Base-by-base conservation (phyloP, 2,113 vertebrate genomes). In the Hyla sarda region DNA sequence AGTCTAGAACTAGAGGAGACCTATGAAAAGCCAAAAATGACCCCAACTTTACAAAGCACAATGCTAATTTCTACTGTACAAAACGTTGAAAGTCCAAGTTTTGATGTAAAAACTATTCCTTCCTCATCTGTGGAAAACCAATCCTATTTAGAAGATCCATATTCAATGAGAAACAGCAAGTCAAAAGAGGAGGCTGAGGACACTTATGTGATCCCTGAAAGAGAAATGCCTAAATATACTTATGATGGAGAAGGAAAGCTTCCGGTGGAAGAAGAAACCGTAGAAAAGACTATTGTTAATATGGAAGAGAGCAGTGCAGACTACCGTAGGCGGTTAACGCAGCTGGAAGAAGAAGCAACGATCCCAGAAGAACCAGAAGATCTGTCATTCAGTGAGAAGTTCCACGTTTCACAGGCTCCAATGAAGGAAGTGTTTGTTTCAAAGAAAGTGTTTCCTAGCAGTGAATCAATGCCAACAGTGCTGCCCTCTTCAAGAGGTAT, bases 391-490 rank as follows among this genome's bases (percentile, higher is more conserved):
- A 23, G 47, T 25, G 83, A 84, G 0, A 34, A n/a, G 2, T 25
- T 78, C 30, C 5, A 5, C 13, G 72, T 80, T 56, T 80, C 76
- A 25, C 34, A 23, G 17, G n/a, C 71, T 56, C 76, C 84, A 30
- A 72, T 41, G 14, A 80, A 67, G 67, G 62, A 86, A 72, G 65
- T 86, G n/a, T 10, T 52, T 28, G 80, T 86, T 80, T 80, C 84
- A n/a, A 86, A 80, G 77, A 80, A 80, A 41, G 84, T 86, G 32
- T 86, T 71, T 54, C 41, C 84, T 14, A 73, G 19, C 37, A n/a
- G n/a, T 28, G 84, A 86, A 32, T 67, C 58, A 2, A 62, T 50
- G 13, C 9, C 50, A 19, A 56, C 19, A 19, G 34, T 47, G 12
- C 4, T 74, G 7, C 25, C 34, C 19, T 69, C 60, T 52, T 16